Base-by-base conservation (phyloP, 2,113 vertebrate species). In the Chaetorhynchus papuensis region DNA sequence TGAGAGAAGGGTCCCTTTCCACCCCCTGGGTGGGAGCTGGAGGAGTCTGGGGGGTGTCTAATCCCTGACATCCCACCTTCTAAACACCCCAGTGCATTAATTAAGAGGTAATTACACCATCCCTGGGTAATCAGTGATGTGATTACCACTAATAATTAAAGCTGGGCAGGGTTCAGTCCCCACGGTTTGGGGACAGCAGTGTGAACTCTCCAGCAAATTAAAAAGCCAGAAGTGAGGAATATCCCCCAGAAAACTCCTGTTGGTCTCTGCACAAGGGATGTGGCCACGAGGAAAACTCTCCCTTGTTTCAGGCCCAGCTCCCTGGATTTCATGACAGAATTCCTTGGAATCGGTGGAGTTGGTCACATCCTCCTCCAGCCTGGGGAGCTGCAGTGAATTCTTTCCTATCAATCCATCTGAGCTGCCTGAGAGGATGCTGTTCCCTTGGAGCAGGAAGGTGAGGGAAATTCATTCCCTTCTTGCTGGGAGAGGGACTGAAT, bases 151-250 rank as follows among this genome's bases (percentile, higher is more conserved):
- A 39, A 5, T 14, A 15, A 30, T 60, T 57, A 61, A 21, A 2
- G 1, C 17, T 1, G 13, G 5, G 77, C 78, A 65, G 69, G n/a
- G 35, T 81, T 57, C 68, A 86, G 66, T 75, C 70, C 60, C 83
- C 24, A 2, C 0, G 0, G n/a, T 42, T 53, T 75, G 63, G 47
- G 47, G 31, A 7, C 27, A 15, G 11, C 1, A 20, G 35, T 7
- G 37, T 45, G 56, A 30, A 5, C 42, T 15, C 57, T 39, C 14
- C 12, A 60, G 60, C 3, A 35, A 47, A 72, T 88, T 8, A 18
- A 14, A 5, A n/a, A 47, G 16, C 7, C 44, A 33, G 9, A 47
- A 68, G 41, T 5, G 41, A 85, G 49, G 64, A 33, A 5, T 7
- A 5, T 17, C 28, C 45, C 68, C 15, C 37, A 53, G 71, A 18